Conservation (phyloP, 2,888 invertebrate genomes). For the Podotricha telesiphe region DNA sequence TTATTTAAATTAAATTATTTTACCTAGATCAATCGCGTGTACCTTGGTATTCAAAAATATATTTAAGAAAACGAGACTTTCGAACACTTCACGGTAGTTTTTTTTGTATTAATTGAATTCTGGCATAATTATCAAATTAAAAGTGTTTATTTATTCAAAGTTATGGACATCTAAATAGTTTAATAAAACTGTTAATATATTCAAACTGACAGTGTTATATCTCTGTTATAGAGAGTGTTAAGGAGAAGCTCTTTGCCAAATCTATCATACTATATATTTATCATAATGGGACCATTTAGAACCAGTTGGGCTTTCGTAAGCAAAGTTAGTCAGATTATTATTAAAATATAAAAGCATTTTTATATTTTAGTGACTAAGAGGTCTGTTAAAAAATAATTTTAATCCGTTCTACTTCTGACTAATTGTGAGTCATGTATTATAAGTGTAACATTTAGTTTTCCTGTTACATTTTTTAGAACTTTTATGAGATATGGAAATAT, state of each 20-base stretch:
- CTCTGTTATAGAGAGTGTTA: too few species aligned
- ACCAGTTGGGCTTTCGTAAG: slow-evolving; percentile 7
- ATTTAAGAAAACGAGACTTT: too few species aligned
- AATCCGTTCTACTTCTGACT: slow-evolving; percentile 25
- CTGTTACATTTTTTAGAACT: neutral
- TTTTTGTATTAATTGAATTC: too few species aligned
- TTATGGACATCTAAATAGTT: too few species aligned
- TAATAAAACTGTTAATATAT: too few species aligned
- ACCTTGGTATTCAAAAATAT: too few species aligned
- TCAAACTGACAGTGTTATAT: too few species aligned
- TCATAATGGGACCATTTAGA: neutral
- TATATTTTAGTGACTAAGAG: slow-evolving; percentile 21
- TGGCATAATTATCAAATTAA: too few species aligned
- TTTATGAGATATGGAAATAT: neutral
- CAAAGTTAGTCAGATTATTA: neutral
- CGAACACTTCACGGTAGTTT: too few species aligned
- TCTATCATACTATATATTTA: neutral
- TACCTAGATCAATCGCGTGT: too few species aligned
- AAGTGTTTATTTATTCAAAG: too few species aligned
- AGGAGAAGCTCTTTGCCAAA: neutral
- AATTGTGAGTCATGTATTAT: slow-evolving; percentile 33
- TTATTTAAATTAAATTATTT: too few species aligned
- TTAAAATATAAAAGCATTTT: slow-evolving; percentile 14
- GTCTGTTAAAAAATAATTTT: slow-evolving; percentile 11
- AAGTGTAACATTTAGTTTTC: slow-evolving; percentile 27